Conservation (phyloP, 2,113 vertebrate genomes). For the Elgaria multicarinata region DNA sequence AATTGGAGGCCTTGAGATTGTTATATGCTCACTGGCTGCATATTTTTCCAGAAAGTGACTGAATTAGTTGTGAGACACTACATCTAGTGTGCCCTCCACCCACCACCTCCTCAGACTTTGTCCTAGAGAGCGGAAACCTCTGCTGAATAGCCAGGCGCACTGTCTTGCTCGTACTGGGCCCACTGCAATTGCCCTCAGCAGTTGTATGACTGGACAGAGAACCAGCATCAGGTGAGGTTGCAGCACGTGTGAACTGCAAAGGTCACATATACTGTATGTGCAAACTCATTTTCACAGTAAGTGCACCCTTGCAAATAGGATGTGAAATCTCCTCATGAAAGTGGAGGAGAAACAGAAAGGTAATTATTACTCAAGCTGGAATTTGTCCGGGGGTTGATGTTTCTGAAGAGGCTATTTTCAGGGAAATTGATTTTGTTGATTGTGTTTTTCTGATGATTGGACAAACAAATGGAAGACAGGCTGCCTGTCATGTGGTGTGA, state of each 20-base stretch:
- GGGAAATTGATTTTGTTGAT: constrained; percentile 33
- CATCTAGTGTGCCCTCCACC: too few species aligned
- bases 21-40: not conserved
- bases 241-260: not conserved
- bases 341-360: not conserved
- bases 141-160: not conserved
- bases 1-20: too few species aligned
- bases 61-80: not conserved
- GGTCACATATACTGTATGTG: not conserved
- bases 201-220: not conserved
- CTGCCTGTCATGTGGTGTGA: not conserved
- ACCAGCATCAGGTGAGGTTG: too few species aligned
- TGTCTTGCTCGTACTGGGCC: not conserved
- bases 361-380: not conserved
- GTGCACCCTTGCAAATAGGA: not conserved
- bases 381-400: not conserved
- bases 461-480: constrained; percentile 28
- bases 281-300: not conserved
- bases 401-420: constrained; percentile 31
- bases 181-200: not conserved
- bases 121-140: not conserved
- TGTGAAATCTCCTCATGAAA: not conserved
- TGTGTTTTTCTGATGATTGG: constrained; percentile 26
- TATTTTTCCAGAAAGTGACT: not conserved
- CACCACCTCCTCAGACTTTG: not conserved